phyloP scores from a whole-genome alignment of 2,113 vertebrate genomes.

The Tetrao urogallus region DNA sequence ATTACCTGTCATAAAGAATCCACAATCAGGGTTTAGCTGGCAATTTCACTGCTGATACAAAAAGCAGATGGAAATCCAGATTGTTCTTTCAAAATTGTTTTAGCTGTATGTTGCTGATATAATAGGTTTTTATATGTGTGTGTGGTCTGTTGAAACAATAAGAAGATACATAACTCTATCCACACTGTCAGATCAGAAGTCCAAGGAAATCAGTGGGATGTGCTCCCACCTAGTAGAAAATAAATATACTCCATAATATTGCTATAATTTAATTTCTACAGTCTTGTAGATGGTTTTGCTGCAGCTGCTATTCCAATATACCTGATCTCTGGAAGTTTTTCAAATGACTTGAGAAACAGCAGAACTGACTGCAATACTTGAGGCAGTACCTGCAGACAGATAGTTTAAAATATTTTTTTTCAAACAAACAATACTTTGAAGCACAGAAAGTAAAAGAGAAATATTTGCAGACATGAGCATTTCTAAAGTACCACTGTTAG shows the following conservation, averaged over 20 bases:
- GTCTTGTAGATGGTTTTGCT: background rate
- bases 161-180: background rate
- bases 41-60: background rate
- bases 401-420: conserved; percentile 1
- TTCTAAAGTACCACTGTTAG: background rate
- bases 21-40: conserved; percentile 49
- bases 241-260: background rate
- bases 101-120: background rate
- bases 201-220: background rate
- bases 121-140: background rate
- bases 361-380: background rate
- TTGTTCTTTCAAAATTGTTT: conserved; percentile 9
- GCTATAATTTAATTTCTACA: background rate
- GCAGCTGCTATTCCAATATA: background rate
- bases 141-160: background rate
- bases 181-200: background rate
- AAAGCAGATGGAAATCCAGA: conserved; percentile 17
- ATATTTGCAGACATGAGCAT: background rate
- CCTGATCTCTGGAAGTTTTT: background rate
- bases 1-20: conserved; percentile 67
- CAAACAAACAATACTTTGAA: background rate
- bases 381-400: background rate
- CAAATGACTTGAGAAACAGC: background rate
- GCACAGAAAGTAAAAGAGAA: background rate
- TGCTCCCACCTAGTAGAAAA: background rate